A percentile compares a stretch with the other conserved stretches of the same genome.
phyloP scores from a whole-genome alignment of 1,140 invertebrate species.

The Scaptomyza graminum region DNA sequence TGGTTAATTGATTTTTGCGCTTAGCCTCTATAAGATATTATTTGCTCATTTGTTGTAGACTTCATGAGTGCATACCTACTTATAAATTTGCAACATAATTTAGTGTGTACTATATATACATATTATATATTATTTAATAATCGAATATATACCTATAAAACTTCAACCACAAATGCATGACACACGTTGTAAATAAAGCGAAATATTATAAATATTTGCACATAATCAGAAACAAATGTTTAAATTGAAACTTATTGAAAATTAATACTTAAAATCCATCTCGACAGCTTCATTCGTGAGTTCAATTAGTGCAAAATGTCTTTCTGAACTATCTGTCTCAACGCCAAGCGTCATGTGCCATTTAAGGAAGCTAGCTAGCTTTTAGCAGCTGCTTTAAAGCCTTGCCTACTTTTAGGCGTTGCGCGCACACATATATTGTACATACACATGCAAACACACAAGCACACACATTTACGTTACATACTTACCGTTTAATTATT shows the following conservation, averaged over 20 bases:
- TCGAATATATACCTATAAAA: slow-evolving; percentile 48
- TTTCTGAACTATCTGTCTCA: slow-evolving; percentile 1
- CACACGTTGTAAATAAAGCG: slow-evolving; percentile 65
- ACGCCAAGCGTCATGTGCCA: slow-evolving; percentile 39
- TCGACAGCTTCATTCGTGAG: neutral
- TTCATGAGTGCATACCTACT: slow-evolving; percentile 7
- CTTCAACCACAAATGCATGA: slow-evolving; percentile 49
- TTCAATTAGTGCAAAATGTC: neutral
- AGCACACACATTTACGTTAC: slow-evolving; percentile 6
- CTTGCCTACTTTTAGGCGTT: slow-evolving; percentile 27
- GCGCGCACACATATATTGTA: slow-evolving; percentile 20
- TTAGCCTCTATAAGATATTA: slow-evolving; percentile 46
- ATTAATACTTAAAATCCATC: no score
- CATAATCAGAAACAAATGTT: neutral
- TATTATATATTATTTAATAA: slow-evolving; percentile 50
- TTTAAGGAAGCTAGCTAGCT: slow-evolving; percentile 16
- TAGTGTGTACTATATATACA: slow-evolving; percentile 29
- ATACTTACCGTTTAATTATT: slow-evolving; percentile 20
- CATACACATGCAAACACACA: slow-evolving; percentile 7
- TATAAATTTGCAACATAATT: neutral
- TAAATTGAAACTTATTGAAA: neutral
- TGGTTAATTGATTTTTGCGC: slow-evolving; percentile 41
- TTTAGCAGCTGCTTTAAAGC: slow-evolving; percentile 17
- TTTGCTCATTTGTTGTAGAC: slow-evolving; percentile 44
- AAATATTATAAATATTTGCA: slow-evolving; percentile 50